Percentiles rank a stretch among this genome's conserved stretches.
Conservation (phyloP, 2,113 vertebrate genomes). For the Excalfactoria chinensis region DNA sequence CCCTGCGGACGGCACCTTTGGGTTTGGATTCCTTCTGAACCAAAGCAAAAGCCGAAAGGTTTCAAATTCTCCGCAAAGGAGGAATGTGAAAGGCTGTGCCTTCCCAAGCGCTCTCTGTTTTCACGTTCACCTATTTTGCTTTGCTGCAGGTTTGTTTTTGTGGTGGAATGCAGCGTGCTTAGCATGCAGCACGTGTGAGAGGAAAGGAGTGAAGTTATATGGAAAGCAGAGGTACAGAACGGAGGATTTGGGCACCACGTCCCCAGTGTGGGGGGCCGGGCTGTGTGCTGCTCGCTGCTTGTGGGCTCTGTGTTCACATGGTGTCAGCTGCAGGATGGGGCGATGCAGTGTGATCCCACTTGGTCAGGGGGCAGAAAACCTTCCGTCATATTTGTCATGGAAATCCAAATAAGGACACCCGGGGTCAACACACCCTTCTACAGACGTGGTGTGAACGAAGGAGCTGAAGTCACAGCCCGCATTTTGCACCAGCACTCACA, state of each 20-base stretch:
- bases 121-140: rapidly evolving
- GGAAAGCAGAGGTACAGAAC: background rate
- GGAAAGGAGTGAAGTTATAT: background rate
- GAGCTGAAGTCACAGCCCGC: background rate
- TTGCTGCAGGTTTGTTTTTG: background rate
- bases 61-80: background rate
- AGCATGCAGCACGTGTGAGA: rapidly evolving
- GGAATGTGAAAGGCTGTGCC: background rate
- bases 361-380: too few species aligned
- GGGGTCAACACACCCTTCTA: background rate
- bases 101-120: background rate
- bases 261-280: too few species aligned
- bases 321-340: too few species aligned
- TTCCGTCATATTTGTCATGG: background rate
- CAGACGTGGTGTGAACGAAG: background rate
- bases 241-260: background rate
- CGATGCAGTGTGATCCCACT: too few species aligned
- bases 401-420: background rate
- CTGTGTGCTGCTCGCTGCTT: too few species aligned
- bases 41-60: background rate
- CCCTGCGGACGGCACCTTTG: background rate
- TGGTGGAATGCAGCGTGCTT: background rate
- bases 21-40: background rate
- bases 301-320: too few species aligned
- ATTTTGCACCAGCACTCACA: background rate